Evolutionary conservation across 2,113 vertebrate genomes (phyloP).

Genomic region (Psilopogon haemacephalus): DNA sequence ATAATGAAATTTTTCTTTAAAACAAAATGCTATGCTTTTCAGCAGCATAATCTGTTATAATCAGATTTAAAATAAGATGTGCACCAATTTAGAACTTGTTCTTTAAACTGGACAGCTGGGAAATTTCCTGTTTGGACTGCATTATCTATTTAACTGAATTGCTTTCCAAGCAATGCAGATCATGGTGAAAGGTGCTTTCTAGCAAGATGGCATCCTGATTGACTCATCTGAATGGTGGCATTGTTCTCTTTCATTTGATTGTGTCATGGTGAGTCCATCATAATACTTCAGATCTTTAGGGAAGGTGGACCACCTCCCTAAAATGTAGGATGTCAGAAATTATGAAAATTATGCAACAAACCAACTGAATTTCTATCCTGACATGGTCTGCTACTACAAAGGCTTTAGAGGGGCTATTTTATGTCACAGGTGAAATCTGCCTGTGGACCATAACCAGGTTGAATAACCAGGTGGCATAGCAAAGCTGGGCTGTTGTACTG

Average conservation of each 20-base stretch:
- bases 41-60: not conserved
- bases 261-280: not conserved
- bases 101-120: constrained; percentile 30
- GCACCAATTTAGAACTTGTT: not conserved
- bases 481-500: not conserved
- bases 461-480: constrained; percentile 27
- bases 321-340: constrained; percentile 9
- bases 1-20: not conserved
- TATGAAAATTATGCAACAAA: not conserved
- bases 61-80: constrained; percentile 4
- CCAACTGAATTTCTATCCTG: not conserved
- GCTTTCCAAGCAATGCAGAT: constrained; percentile 12
- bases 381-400: constrained; percentile 1
- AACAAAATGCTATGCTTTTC: not conserved
- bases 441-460: not conserved
- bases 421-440: not conserved
- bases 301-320: not conserved
- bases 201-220: constrained; percentile 35
- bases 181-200: constrained; percentile 25
- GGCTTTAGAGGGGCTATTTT: constrained; percentile 15
- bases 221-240: constrained; percentile 6
- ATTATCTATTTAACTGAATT: constrained; percentile 33
- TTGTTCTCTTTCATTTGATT: constrained; percentile 2
- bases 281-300: not conserved
- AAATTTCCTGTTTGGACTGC: constrained; percentile 24